Base-by-base conservation (phyloP, 2,888 invertebrate genomes). In the Spisula subtruncata region DNA sequence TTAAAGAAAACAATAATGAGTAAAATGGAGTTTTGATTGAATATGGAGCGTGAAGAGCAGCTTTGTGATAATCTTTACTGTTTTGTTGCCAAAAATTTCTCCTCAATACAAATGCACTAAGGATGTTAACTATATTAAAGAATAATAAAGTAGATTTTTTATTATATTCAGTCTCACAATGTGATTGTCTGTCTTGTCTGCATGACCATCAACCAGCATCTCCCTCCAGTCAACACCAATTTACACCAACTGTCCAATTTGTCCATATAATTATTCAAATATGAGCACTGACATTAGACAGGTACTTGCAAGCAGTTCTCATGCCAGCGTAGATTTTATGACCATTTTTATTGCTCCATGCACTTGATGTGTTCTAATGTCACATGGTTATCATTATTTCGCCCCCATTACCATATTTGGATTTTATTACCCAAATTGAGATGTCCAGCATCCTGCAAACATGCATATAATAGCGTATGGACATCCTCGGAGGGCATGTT, bases 241-340 rank as follows among this genome's bases (percentile, higher is more conserved):
- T 75, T 75, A 20, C 75, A 75, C 75, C 14, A 32, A 75, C 6
- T 75, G 75, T 75, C 75, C n/a, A 75, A 75, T 18, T 35, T 75
- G 75, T 75, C 75, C 20, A 14, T 35, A 14, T 35, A 32, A 75
- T 75, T 75, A 75, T 75, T 75, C 35, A 75, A 75, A 75, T 75
- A 35, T 35, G 14, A 1, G 12, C 18, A 32, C 18, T 16, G 35
- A 75, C 75, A 75, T 75, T 75, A 75, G 35, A 32, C 75, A 75
- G 75, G 35, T 75, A 35, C 75, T 35, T 75, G 75, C 75, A 14
- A 14, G 75, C 12, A 75, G 35, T 75, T 75, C 35, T 75, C 75
- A 75, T 75, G 75, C 75, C 35, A 75, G 75, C 35, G 35, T 75
- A 75, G 75, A 32, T 75, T 75, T 75, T 75, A 75, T 32, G 75